Conservation (phyloP, 2,888 invertebrate species). For the Microdon myrmicae region DNA sequence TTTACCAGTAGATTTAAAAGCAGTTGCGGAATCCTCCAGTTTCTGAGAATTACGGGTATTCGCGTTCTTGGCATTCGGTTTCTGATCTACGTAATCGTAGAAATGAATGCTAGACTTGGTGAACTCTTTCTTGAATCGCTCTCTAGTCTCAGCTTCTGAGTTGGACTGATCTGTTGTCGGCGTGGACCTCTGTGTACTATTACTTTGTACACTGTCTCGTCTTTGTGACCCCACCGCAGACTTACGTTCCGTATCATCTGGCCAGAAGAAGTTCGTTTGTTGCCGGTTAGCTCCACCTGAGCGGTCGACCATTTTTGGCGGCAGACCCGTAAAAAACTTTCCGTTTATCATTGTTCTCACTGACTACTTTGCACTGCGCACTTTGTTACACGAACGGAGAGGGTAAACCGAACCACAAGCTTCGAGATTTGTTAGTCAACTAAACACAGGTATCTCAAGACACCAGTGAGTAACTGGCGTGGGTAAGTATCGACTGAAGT, state of each 20-base stretch:
- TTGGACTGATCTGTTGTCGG: conserved; percentile 18
- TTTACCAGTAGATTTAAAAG: conserved; percentile 55
- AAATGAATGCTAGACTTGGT: conserved; percentile 65
- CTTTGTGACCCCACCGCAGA: conserved; percentile 59
- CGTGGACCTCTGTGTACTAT: conserved; percentile 20
- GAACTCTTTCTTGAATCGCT: conserved; percentile 63
- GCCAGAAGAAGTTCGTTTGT: conserved; percentile 66
- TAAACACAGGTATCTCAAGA: conserved; percentile 30
- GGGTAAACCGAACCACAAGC: conserved; percentile 40
- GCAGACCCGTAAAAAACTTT: conserved; percentile 66
- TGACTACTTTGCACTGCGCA: not conserved
- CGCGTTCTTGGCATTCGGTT: conserved; percentile 7
- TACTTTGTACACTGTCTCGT: conserved; percentile 57
- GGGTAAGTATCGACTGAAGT: conserved; percentile 2
- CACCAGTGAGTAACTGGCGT: conserved; percentile 14
- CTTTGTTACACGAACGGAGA: conserved; percentile 2
- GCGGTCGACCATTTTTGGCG: conserved; percentile 64
- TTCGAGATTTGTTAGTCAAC: conserved; percentile 42
- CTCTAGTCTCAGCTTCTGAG: conserved; percentile 59
- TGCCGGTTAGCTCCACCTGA: conserved; percentile 59
- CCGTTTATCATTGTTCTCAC: conserved; percentile 62
- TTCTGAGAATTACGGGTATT: conserved; percentile 49
- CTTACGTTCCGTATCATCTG: conserved; percentile 62
- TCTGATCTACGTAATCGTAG: conserved; percentile 58
- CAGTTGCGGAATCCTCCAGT: conserved; percentile 53